Evolutionary conservation across 2,797 vertebrate genomes (phyloP).

Genomic region (Avahi laniger): DNA sequence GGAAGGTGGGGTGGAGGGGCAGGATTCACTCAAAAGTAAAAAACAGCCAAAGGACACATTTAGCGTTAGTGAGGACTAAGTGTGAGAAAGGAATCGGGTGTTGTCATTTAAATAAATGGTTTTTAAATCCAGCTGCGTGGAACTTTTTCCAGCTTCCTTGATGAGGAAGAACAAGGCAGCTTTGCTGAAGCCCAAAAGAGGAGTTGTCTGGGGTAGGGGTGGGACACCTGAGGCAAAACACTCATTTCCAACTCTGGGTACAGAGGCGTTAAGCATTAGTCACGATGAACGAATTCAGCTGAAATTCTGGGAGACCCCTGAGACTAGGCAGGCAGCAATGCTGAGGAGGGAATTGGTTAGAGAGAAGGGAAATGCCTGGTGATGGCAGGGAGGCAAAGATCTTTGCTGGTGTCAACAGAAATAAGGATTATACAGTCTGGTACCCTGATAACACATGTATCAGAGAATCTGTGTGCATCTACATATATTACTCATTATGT

Average conservation of each 20-base stretch:
- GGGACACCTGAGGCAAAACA: neutral
- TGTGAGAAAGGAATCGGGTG: neutral
- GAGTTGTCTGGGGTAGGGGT: neutral
- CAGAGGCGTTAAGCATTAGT: neutral
- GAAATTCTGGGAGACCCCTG: neutral
- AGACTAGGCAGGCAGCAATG: neutral
- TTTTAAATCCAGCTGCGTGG: neutral
- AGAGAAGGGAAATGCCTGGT: neutral
- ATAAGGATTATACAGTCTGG: neutral
- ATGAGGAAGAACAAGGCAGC: neutral
- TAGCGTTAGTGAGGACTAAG: neutral
- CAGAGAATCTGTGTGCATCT: neutral
- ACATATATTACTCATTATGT: neutral
- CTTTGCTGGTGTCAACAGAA: neutral
- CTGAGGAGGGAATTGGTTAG: neutral
- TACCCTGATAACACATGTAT: neutral
- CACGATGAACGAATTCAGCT: neutral
- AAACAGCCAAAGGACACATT: neutral
- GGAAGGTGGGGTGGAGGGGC: rapidly evolving
- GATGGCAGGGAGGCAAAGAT: neutral
- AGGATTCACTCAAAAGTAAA: neutral
- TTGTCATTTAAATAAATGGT: neutral
- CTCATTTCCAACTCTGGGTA: neutral
- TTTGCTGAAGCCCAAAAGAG: neutral
- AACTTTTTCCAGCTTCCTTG: neutral